Evolutionary conservation across 2,113 vertebrate species (phyloP).

Genomic region (Zingel zingel): DNA sequence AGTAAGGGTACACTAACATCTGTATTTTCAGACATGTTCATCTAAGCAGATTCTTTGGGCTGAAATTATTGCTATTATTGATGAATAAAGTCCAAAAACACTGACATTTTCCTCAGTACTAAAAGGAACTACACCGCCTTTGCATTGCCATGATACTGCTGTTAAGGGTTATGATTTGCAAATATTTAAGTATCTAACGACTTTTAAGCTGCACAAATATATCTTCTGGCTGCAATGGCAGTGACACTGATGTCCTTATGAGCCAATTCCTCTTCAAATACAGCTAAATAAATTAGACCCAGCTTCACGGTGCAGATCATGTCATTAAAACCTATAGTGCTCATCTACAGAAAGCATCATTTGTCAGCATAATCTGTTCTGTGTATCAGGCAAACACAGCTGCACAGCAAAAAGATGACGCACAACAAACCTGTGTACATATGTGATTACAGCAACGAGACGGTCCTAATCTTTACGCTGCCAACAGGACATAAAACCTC

Average conservation of each 20-base stretch:
- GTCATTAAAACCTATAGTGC: conserved; percentile 18
- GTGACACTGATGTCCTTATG: background rate
- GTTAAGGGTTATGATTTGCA: background rate
- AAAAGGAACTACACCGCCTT: background rate
- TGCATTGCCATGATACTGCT: background rate
- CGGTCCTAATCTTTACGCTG: background rate
- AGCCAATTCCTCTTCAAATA: background rate
- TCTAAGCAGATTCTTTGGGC: background rate
- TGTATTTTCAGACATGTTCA: background rate
- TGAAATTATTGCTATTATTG: background rate
- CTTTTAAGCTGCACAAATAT: background rate
- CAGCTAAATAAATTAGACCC: background rate
- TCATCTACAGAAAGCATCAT: background rate
- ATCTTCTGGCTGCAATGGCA: no score
- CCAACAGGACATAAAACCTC: conserved; percentile 14
- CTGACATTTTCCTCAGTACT: background rate
- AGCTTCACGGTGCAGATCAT: conserved; percentile 32
- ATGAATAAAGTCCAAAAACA: background rate
- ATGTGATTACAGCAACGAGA: conserved; percentile 11
- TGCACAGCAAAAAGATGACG: conserved; percentile 62
- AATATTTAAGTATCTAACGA: background rate
- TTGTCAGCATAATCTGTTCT: conserved; percentile 5
- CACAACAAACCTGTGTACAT: conserved; percentile 13
- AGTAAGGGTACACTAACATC: background rate
- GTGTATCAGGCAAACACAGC: conserved; percentile 66